Percentiles rank a stretch among this genome's conserved stretches.
Conservation (phyloP, 2,113 vertebrate species). For the Psittacula cyanocephala region DNA sequence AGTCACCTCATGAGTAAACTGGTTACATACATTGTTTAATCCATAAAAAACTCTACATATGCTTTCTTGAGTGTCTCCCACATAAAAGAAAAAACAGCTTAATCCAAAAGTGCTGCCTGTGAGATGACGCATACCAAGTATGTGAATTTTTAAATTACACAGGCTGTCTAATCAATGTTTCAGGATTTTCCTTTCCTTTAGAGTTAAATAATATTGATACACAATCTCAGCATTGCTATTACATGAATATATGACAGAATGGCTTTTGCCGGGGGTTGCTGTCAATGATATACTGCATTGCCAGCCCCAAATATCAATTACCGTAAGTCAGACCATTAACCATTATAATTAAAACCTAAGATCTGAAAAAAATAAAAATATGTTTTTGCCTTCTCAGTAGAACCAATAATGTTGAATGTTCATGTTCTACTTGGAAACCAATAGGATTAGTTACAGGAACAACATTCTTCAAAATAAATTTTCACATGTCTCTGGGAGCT, state of each 20-base stretch:
- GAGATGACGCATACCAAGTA: background rate
- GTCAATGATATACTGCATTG: background rate
- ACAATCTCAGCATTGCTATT: background rate
- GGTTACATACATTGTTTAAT: background rate
- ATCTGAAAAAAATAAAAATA: background rate
- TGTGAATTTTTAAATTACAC: rapidly evolving
- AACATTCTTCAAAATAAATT: background rate
- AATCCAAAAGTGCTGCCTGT: background rate
- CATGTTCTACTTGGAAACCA: background rate
- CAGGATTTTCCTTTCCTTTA: background rate
- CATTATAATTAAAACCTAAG: background rate
- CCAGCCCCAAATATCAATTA: background rate
- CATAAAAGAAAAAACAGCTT: background rate
- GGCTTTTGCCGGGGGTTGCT: background rate
- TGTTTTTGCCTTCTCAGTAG: background rate
- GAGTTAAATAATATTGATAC: background rate
- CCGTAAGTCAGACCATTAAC: background rate
- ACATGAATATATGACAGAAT: background rate
- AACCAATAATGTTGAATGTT: background rate
- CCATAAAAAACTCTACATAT: background rate
- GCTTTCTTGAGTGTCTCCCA: background rate
- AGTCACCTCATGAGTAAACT: background rate
- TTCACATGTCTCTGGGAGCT: background rate
- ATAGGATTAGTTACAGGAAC: background rate
- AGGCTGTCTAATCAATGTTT: background rate